Percentiles rank a stretch among this genome's conserved stretches.
Conservation (phyloP, 2,888 invertebrate genomes). For the Miltochrista miniata region DNA sequence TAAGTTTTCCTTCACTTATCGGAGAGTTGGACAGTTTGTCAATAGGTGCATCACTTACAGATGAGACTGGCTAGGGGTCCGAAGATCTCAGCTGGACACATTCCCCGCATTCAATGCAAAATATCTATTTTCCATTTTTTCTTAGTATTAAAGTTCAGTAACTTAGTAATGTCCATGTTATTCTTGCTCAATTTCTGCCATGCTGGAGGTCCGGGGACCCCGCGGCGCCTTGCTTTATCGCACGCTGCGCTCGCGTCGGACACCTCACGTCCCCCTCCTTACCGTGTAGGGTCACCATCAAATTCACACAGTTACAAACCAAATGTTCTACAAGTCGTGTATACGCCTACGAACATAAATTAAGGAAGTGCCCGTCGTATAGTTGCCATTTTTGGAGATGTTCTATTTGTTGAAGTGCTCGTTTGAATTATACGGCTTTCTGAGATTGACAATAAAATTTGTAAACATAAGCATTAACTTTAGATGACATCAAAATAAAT, state of each 20-base stretch:
- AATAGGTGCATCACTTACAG: too few species aligned
- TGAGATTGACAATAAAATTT: slow-evolving; percentile 8
- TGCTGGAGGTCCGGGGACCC: slow-evolving; percentile 76
- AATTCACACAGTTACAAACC: slow-evolving; percentile 18
- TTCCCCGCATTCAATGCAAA: too few species aligned
- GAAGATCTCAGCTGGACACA: too few species aligned
- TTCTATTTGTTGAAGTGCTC: slow-evolving; percentile 20
- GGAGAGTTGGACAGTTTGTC: too few species aligned
- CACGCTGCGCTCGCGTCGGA: slow-evolving; percentile 76
- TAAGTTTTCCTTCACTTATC: too few species aligned
- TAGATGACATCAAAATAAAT: slow-evolving; percentile 5
- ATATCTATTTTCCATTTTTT: too few species aligned
- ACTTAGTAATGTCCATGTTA: slow-evolving; percentile 45
- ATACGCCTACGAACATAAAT: slow-evolving; percentile 33
- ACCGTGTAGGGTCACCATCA: slow-evolving; percentile 52
- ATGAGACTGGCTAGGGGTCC: too few species aligned
- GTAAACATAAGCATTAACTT: slow-evolving; percentile 3
- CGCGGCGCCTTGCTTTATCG: slow-evolving; percentile 82
- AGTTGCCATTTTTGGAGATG: slow-evolving; percentile 28
- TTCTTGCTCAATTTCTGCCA: slow-evolving; percentile 40
- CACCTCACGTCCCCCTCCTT: slow-evolving; percentile 61
- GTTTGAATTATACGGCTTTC: slow-evolving; percentile 11
- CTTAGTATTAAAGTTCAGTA: not conserved
- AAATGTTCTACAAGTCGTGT: slow-evolving; percentile 20
- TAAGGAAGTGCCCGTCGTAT: slow-evolving; percentile 30